Conservation (phyloP, 2,888 invertebrate species). For the Psylliodes chrysocephalus region DNA sequence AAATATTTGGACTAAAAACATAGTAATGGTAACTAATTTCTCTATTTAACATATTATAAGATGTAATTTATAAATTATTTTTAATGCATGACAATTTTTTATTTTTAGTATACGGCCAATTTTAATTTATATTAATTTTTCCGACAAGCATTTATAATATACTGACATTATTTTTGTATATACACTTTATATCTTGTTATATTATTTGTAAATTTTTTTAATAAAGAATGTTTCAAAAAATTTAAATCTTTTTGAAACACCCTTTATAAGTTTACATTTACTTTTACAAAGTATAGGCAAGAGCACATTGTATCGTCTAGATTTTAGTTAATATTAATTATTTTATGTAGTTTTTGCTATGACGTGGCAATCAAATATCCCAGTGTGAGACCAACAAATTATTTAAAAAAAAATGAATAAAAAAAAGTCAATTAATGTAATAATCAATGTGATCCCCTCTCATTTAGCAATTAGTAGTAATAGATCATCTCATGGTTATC, state of each 20-base stretch:
- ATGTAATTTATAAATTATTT: too few relatives aligned
- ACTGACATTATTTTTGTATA: too few relatives aligned
- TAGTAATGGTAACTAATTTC: background rate
- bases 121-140: background rate
- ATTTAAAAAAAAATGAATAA: constrained; percentile 28
- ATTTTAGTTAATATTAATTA: constrained; percentile 9
- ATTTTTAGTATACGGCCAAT: background rate
- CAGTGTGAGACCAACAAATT: constrained; percentile 39
- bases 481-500: constrained; percentile 26
- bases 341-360: constrained; percentile 6
- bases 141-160: too few relatives aligned
- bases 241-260: background rate
- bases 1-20: background rate
- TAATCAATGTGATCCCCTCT: constrained; percentile 39
- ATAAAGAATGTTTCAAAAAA: too few relatives aligned
- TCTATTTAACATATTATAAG: background rate
- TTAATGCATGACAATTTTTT: too few relatives aligned
- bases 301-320: constrained; percentile 18
- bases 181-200: too few relatives aligned
- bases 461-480: constrained; percentile 31
- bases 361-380: constrained; percentile 39
- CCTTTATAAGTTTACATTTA: background rate
- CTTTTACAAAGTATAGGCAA: constrained; percentile 1
- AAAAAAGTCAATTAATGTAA: constrained; percentile 43
- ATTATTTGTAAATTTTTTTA: too few relatives aligned